Evolutionary conservation across 2,797 vertebrate species (phyloP).

Genomic region (Oryzias sinensis): DNA sequence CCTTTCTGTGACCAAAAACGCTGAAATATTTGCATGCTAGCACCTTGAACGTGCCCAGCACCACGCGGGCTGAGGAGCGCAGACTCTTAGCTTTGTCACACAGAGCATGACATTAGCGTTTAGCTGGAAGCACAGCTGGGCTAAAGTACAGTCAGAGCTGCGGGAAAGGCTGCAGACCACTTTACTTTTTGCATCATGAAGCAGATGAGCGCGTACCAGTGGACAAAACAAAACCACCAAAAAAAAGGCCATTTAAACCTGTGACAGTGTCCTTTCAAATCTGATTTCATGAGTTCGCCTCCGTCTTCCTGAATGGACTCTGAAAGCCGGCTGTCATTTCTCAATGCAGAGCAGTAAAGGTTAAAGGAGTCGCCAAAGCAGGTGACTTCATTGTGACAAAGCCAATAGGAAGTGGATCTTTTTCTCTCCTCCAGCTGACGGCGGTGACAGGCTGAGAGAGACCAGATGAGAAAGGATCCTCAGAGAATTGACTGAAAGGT

Average conservation of each 20-base stretch:
- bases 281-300: conserved; percentile 42
- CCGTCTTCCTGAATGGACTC: conserved; percentile 18
- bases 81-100: neutral
- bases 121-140: neutral
- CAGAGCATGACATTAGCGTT: conserved; percentile 8
- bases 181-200: conserved; percentile 4
- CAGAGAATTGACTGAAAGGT: conserved; percentile 66
- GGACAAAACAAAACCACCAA: neutral
- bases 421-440: conserved; percentile 54
- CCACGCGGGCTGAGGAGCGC: neutral
- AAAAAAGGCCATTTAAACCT: neutral
- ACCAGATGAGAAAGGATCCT: conserved; percentile 61
- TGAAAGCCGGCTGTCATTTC: conserved; percentile 43
- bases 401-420: conserved; percentile 60
- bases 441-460: conserved; percentile 52
- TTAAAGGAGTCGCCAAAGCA: conserved; percentile 55
- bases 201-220: neutral
- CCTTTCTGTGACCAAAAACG: neutral
- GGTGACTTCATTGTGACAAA: conserved; percentile 47
- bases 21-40: neutral
- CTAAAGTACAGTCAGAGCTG: neutral
- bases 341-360: conserved; percentile 49
- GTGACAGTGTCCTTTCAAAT: conserved; percentile 3
- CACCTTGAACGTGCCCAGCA: neutral
- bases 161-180: neutral